These are phyloP conservation scores for Cataglyphis rosenhaueri DNA, from an alignment of 2,888 invertebrate species.

Conservation along the genomic window DNA sequence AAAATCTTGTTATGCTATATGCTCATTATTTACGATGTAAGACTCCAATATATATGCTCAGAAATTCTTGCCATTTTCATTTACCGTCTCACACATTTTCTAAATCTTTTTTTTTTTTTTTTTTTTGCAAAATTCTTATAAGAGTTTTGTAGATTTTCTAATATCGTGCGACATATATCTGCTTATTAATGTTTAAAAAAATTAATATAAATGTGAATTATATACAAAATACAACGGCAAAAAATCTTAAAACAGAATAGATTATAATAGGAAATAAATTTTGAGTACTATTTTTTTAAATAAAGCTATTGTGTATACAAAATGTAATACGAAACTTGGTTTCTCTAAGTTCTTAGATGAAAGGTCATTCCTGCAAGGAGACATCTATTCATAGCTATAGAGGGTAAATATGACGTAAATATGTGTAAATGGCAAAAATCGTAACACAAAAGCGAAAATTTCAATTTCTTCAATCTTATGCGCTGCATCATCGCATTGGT, in stretches of 20 bases:
- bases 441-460: conserved; percentile 18
- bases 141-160: conserved; percentile 2
- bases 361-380: neutral
- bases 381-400: neutral
- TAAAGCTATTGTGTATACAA: neutral
- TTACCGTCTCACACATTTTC: neutral
- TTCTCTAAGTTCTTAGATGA: neutral
- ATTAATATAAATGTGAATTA: neutral
- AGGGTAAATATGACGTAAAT: no score
- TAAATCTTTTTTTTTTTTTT: neutral
- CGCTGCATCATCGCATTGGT: neutral
- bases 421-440: neutral
- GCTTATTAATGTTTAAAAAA: neutral
- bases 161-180: neutral
- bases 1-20: neutral
- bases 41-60: neutral
- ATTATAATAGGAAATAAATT: neutral
- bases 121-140: neutral
- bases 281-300: neutral
- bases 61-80: neutral
- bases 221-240: neutral
- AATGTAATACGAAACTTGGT: neutral
- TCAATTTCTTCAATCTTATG: conserved; percentile 7
- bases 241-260: neutral
- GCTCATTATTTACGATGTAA: neutral